Conservation (phyloP, 2,797 vertebrate genomes). For the Cirrhinus mrigala region DNA sequence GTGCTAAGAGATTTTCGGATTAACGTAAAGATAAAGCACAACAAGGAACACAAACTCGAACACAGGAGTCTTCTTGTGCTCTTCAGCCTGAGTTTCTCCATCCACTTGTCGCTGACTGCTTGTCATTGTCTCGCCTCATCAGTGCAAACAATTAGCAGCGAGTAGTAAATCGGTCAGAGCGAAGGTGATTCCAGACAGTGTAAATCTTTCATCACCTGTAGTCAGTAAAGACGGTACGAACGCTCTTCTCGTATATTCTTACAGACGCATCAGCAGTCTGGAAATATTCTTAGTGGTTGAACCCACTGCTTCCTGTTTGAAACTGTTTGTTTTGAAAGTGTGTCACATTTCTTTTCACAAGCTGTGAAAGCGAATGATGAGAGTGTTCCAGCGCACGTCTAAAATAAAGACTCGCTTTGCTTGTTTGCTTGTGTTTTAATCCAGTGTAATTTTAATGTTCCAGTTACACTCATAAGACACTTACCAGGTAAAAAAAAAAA, state of each 20-base stretch:
- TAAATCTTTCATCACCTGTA: slow-evolving; percentile 42
- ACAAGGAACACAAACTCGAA: background rate
- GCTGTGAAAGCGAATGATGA: background rate
- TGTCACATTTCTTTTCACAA: background rate
- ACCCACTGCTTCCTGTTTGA: slow-evolving; percentile 18
- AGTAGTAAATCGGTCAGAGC: background rate
- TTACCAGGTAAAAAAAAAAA: background rate
- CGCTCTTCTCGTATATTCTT: background rate
- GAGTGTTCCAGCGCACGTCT: background rate
- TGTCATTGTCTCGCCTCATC: slow-evolving; percentile 43
- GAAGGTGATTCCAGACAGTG: slow-evolving; percentile 31
- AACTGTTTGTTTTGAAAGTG: slow-evolving; percentile 34
- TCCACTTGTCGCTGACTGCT: slow-evolving; percentile 17
- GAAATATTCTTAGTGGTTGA: slow-evolving; percentile 24
- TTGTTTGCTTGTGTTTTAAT: background rate
- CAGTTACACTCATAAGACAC: background rate
- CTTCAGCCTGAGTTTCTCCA: background rate
- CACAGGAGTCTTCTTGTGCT: background rate
- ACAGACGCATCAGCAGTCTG: slow-evolving; percentile 1
- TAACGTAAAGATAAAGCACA: background rate
- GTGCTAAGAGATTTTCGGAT: background rate
- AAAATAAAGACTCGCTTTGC: background rate
- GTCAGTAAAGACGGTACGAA: slow-evolving; percentile 20
- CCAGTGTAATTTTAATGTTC: background rate
- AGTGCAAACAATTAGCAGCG: background rate